These are phyloP conservation scores for Liposcelis brunnea DNA, from an alignment of 2,888 invertebrate species.

Conservation along the genomic window DNA sequence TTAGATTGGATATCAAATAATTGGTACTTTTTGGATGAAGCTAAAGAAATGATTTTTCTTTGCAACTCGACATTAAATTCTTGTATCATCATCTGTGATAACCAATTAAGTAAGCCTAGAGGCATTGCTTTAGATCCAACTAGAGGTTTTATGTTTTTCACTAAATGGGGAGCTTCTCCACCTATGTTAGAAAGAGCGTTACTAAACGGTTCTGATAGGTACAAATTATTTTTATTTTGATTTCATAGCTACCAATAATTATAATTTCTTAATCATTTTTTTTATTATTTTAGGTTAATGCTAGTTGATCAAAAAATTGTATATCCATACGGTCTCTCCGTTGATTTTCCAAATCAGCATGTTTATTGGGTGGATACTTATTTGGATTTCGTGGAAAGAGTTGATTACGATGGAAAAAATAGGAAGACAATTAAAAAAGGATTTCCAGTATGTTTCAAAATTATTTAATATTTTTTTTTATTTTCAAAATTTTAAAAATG, in stretches of 20 bases:
- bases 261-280: not conserved
- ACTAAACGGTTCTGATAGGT: slow-evolving; percentile 41
- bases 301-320: slow-evolving; percentile 52
- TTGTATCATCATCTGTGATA: slow-evolving; percentile 54
- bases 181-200: slow-evolving; percentile 45
- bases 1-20: slow-evolving; percentile 73
- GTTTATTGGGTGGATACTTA: slow-evolving; percentile 71
- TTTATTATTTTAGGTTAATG: slow-evolving; percentile 24
- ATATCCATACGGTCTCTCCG: slow-evolving; percentile 54
- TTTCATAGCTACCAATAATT: not conserved
- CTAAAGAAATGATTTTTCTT: slow-evolving; percentile 48
- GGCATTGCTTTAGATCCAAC: slow-evolving; percentile 66
- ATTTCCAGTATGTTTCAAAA: slow-evolving; percentile 31
- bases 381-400: slow-evolving; percentile 58
- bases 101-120: slow-evolving; percentile 46
- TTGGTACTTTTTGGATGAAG: slow-evolving; percentile 67
- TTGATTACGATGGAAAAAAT: slow-evolving; percentile 55
- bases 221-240: not conserved
- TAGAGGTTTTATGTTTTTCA: slow-evolving; percentile 57
- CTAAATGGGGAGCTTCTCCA: slow-evolving; percentile 49
- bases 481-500: slow-evolving; percentile 1
- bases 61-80: slow-evolving; percentile 42
- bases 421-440: slow-evolving; percentile 40
- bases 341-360: slow-evolving; percentile 50
- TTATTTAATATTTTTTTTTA: slow-evolving; percentile 9